Conservation (phyloP, 92 coral and sea anemone species). For the Zoanthus solanderi region DNA sequence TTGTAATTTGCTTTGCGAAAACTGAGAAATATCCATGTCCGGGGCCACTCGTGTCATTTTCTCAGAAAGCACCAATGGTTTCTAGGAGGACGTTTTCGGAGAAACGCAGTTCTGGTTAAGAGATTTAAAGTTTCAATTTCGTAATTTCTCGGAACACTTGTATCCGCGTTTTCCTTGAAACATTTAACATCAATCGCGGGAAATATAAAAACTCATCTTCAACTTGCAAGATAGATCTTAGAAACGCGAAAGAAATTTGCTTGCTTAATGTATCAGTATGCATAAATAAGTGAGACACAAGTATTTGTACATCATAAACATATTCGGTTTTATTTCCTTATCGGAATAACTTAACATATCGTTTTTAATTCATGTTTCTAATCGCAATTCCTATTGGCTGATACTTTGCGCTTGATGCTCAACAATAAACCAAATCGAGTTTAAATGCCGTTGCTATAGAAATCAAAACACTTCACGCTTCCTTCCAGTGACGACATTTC, state of each 20-base stretch:
- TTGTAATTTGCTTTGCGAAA: neutral
- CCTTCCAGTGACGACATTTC: conserved; percentile 2
- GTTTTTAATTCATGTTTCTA: conserved; percentile 39
- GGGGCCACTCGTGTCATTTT: conserved; percentile 23
- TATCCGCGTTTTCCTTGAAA: conserved; percentile 4
- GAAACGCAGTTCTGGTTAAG: conserved; percentile 43
- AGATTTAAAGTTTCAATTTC: conserved; percentile 17
- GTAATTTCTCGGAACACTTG: conserved; percentile 32
- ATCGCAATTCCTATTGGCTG: conserved; percentile 36
- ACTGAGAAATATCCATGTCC: conserved; percentile 25
- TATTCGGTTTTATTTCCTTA: conserved; percentile 4
- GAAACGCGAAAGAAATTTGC: conserved; percentile 27
- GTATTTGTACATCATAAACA: neutral
- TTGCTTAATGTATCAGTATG: conserved; percentile 12
- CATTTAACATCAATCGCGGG: conserved; percentile 29
- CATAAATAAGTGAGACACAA: neutral
- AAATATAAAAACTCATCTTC: conserved; percentile 13
- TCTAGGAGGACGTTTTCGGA: conserved; percentile 48
- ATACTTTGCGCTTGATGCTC: neutral
- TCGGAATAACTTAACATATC: conserved; percentile 21
- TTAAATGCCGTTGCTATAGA: neutral
- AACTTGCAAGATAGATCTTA: neutral
- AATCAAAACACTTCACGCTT: conserved; percentile 20
- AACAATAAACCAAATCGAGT: neutral
- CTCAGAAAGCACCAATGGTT: conserved; percentile 17